Conservation (phyloP, 2,888 invertebrate species). For the Eupithecia pulchellata region DNA sequence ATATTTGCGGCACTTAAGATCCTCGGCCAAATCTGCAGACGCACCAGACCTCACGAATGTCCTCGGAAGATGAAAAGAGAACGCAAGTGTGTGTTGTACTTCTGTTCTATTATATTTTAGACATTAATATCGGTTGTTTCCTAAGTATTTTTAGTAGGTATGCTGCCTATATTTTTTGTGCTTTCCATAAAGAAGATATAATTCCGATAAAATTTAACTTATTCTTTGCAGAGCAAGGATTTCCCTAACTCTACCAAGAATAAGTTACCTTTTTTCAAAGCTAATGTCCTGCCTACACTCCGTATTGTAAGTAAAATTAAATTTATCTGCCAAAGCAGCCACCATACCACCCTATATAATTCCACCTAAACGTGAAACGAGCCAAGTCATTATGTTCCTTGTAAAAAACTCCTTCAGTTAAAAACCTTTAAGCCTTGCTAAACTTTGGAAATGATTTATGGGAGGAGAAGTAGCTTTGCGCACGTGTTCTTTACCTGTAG, state of each 20-base stretch:
- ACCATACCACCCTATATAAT: constrained; percentile 1
- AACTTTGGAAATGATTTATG: constrained; percentile 68
- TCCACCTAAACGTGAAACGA: constrained; percentile 6
- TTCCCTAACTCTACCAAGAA: background rate
- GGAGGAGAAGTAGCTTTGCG: constrained; percentile 48
- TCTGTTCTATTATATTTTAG: no score
- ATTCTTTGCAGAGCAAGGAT: no score
- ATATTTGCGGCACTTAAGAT: no score
- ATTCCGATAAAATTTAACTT: no score
- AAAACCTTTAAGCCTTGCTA: constrained; percentile 45
- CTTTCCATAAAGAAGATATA: background rate
- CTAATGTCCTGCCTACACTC: background rate
- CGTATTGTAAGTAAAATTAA: background rate
- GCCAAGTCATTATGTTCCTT: constrained; percentile 28
- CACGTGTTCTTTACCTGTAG: constrained; percentile 45
- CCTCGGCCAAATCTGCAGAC: no score
- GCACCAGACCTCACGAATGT: no score
- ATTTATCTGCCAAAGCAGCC: background rate
- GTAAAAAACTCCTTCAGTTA: constrained; percentile 29
- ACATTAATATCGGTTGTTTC: background rate
- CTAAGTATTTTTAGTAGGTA: background rate
- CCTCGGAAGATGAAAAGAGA: no score
- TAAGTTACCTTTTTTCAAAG: background rate
- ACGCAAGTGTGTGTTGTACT: no score
- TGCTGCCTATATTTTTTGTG: background rate